A percentile compares a stretch with the other conserved stretches of the same genome.
phyloP scores from a whole-genome alignment of 2,888 invertebrate species.

The Melanostoma mellinum region DNA sequence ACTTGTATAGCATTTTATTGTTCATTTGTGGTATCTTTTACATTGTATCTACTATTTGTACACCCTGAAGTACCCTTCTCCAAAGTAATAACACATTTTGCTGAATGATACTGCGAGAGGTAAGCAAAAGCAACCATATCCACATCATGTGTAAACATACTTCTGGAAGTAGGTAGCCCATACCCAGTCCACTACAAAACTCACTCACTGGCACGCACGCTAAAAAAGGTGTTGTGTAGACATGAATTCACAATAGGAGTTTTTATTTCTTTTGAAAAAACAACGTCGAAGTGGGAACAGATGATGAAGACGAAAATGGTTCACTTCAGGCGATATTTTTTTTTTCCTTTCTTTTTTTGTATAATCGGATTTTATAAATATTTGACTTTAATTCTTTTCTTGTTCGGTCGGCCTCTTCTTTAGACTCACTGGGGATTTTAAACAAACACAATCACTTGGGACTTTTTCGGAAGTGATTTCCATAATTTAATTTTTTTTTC shows the following conservation, averaged over 20 bases:
- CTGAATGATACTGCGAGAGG: constrained; percentile 21
- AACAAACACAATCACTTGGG: neutral
- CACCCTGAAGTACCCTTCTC: constrained; percentile 61
- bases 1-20: constrained; percentile 48
- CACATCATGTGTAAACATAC: constrained; percentile 28
- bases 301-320: constrained; percentile 1
- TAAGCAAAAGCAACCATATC: constrained; percentile 29
- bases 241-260: neutral
- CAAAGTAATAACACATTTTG: constrained; percentile 8
- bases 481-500: neutral
- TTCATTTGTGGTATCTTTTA: constrained; percentile 40
- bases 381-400: constrained; percentile 8
- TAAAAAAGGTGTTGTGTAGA: constrained; percentile 5
- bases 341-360: neutral
- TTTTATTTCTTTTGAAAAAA: constrained; percentile 1
- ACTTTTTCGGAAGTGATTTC: constrained; percentile 10
- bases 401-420: neutral
- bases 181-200: too few relatives aligned
- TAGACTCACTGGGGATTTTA: neutral
- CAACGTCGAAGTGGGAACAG: constrained; percentile 7
- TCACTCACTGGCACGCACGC: constrained; percentile 5
- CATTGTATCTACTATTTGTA: constrained; percentile 57
- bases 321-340: constrained; percentile 15
- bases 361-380: constrained; percentile 19
- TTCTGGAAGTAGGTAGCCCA: constrained; percentile 29